Base-by-base conservation (phyloP, 2,888 invertebrate genomes). In the Eristalinus aeneus region DNA sequence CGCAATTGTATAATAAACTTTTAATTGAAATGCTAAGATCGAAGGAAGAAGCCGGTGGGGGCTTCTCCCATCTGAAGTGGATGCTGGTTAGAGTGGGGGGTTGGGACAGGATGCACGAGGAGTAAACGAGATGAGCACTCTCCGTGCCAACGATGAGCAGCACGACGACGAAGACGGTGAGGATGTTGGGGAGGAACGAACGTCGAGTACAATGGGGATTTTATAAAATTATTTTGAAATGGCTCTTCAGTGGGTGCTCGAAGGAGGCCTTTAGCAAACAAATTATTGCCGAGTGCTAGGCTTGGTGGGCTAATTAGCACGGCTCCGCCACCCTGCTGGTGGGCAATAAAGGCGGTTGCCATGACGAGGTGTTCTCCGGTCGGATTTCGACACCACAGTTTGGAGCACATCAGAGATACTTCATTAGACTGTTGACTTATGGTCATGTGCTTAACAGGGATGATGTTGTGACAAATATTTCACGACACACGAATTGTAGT, bases 1-100 rank as follows among this genome's bases (percentile, higher is more conserved):
- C 16, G 53, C 61, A 63, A 76, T 9, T 63, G 63, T 27, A 31
- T 54, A 27, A 69, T 61, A 69, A 69, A 75, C 31, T 75, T 75
- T 75, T 67, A 75, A 75, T 75, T 75, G 65, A 67, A 67, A 65
- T 39, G 56, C 63, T 34, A 46, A 54, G 61, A 23, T 63, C 32
- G 53, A 32, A 31, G 31, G 60, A 54, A 16, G 32, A 6, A 63
- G 34, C 10, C 63, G 4, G n/a, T 31, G 10, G 6, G 53, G 53
- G 27, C 27, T 27, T 27, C 46, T 31, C 31, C 23, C 31, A 72
- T n/a, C 16, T 31, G 23, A 61, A 46, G 46, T 32, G 46, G 27
- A 4, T 32, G 5, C 12, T n/a, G n/a, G n/a, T 6, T 23, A 22
- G 27, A 16, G 31, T 11, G 61, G 39, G 8, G 9, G 36, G 36